Conservation (phyloP, 2,888 invertebrate species). For the Unio delphinus region DNA sequence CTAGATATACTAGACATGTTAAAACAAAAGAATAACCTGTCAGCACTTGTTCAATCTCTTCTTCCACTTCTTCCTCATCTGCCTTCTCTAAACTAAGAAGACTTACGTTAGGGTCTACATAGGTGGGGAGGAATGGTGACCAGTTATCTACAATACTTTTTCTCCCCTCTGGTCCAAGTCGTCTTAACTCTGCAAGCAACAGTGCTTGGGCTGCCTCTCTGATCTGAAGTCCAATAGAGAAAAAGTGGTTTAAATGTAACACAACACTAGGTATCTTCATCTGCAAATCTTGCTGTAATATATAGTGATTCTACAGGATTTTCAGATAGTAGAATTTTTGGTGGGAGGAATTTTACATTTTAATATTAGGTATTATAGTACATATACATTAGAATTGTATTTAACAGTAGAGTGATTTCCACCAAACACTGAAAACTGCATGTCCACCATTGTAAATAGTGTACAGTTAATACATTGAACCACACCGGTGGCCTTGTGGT, state of each 20-base stretch:
- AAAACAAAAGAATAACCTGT: conserved; percentile 15
- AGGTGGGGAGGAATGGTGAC: conserved; percentile 92
- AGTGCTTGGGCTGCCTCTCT: conserved; percentile 97
- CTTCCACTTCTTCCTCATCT: conserved; percentile 57
- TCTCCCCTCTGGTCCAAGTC: conserved; percentile 91
- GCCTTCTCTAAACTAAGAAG: conserved; percentile 63
- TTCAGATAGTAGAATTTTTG: no score
- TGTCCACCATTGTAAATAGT: no score
- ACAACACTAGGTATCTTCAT: no score
- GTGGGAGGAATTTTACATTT: no score
- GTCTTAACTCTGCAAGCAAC: conserved; percentile 90
- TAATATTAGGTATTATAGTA: no score
- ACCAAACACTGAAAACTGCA: no score
- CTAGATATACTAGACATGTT: not conserved
- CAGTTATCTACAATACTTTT: conserved; percentile 94
- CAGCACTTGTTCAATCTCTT: conserved; percentile 27
- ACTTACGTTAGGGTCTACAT: conserved; percentile 72
- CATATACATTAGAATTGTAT: no score
- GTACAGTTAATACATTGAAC: no score
- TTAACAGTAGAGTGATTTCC: no score
- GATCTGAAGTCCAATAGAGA: conserved; percentile 72
- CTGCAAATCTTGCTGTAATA: no score
- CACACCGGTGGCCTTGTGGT: no score
- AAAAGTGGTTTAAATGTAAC: not conserved
- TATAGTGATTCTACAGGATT: no score